Conservation (phyloP, 2,797 vertebrate species). For the Silurus lanzhouensis region DNA sequence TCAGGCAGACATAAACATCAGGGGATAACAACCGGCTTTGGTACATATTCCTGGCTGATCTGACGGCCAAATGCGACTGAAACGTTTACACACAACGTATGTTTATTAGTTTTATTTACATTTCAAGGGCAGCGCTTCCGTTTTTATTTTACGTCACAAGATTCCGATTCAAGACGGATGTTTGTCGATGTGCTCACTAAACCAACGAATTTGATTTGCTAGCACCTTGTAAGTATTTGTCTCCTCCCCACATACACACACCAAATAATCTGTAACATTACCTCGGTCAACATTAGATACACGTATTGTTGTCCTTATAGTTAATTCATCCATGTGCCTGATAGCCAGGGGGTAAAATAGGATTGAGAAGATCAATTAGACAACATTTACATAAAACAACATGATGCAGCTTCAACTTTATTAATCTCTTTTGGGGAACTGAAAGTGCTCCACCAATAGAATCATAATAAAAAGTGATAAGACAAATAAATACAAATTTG, state of each 20-base stretch:
- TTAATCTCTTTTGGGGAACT: neutral
- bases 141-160: conserved; percentile 63
- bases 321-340: too few species aligned
- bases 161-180: conserved; percentile 59
- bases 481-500: neutral
- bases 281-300: neutral
- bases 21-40: neutral
- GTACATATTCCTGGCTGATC: neutral
- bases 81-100: conserved; percentile 16
- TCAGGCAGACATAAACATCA: neutral
- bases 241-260: too few species aligned
- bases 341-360: neutral
- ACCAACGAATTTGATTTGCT: conserved; percentile 69
- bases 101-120: conserved; percentile 25
- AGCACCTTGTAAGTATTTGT: conserved; percentile 68
- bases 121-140: conserved; percentile 57
- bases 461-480: neutral
- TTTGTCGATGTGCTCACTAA: conserved; percentile 70
- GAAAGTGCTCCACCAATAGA: neutral
- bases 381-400: neutral
- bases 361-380: neutral
- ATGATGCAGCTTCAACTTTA: too few species aligned
- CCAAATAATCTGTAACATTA: neutral
- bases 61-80: neutral
- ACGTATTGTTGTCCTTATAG: neutral